phyloP scores from a whole-genome alignment of 2,888 invertebrate genomes.

The Agrotis puta region DNA sequence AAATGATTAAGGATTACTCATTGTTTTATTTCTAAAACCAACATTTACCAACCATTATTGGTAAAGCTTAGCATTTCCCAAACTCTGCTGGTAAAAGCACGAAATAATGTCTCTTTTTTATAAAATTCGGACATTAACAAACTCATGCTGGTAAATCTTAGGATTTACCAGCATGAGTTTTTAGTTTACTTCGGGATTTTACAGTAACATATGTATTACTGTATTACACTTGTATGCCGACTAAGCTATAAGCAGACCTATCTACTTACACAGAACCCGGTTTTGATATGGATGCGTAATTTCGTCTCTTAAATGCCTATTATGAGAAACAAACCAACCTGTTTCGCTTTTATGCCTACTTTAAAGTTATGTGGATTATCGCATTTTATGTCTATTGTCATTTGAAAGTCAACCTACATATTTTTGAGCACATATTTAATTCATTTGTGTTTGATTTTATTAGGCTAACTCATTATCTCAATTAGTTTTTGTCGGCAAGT shows the following conservation, averaged over 20 bases:
- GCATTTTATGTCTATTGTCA: not conserved
- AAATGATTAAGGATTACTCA: no score
- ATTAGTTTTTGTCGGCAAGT: not conserved
- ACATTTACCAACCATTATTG: no score
- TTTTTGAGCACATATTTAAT: not conserved
- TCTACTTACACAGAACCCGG: not conserved
- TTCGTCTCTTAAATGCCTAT: not conserved
- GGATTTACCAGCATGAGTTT: no score
- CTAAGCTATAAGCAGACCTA: not conserved
- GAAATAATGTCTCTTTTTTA: no score
- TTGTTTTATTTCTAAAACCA: no score
- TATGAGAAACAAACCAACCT: not conserved
- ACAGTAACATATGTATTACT: no score
- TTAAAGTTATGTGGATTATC: not conserved
- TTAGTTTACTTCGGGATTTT: no score
- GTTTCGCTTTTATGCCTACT: not conserved
- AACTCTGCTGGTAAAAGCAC: no score
- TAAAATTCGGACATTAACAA: no score
- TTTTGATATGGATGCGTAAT: conserved; percentile 13
- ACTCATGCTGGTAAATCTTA: no score
- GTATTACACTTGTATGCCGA: not conserved
- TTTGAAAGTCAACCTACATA: conserved; percentile 7
- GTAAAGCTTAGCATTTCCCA: no score
- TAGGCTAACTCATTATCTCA: not conserved
- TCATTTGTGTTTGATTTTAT: conserved; percentile 12